Percentiles rank a stretch among this genome's conserved stretches.
phyloP scores from a whole-genome alignment of 2,797 vertebrate species.

The Lagorchestes hirsutus region DNA sequence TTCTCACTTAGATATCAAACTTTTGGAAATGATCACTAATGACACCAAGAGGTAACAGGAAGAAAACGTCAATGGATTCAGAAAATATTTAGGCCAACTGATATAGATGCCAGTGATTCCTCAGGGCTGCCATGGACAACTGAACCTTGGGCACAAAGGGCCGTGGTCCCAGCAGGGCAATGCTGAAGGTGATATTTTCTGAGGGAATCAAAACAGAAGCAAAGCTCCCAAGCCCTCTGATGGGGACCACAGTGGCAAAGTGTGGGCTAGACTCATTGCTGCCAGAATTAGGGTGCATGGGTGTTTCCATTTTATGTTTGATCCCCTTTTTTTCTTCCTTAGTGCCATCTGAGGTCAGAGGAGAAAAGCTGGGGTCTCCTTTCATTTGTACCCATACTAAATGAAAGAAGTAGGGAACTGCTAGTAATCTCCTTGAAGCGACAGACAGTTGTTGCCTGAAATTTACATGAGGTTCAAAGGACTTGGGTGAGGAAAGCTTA shows the following conservation, averaged over 20 bases:
- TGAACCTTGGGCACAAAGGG: neutral
- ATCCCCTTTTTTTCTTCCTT: neutral
- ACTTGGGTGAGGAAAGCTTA: neutral
- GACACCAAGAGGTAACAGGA: neutral
- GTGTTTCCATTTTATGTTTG: neutral
- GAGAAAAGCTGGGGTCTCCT: neutral
- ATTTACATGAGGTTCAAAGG: neutral
- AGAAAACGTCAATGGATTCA: neutral
- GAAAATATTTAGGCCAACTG: neutral
- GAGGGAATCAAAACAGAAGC: neutral
- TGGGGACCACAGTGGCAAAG: neutral
- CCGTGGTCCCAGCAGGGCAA: neutral
- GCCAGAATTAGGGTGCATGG: accelerated
- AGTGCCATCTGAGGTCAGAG: neutral
- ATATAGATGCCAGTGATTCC: neutral
- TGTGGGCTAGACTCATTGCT: neutral
- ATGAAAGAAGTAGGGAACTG: neutral
- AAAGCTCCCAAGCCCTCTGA: neutral
- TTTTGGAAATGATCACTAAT: neutral
- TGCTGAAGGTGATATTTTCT: too few species aligned
- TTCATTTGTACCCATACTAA: neutral
- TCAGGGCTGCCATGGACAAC: neutral
- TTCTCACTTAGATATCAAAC: neutral
- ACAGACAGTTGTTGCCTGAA: neutral
- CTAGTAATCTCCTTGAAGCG: neutral